A percentile compares a stretch with the other conserved stretches of the same genome.
These are phyloP conservation scores for Pipra filicauda DNA, from an alignment of 2,113 vertebrate species.

Conservation along the genomic window DNA sequence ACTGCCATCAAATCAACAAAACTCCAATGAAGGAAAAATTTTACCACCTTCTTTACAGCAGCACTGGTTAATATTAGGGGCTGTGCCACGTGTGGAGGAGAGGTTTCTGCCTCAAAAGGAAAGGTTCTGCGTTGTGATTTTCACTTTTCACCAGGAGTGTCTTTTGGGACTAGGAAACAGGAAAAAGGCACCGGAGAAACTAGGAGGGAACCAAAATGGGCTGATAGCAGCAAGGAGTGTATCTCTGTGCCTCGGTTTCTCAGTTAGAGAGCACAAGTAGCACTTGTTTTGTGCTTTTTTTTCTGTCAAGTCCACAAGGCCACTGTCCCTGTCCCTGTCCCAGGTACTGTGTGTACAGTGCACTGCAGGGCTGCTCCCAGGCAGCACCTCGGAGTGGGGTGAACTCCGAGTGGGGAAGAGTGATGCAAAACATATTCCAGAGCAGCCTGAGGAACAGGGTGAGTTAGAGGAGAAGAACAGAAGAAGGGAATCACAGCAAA, in stretches of 20 bases:
- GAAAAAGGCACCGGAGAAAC: background rate
- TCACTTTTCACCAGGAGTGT: background rate
- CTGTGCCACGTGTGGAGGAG: background rate
- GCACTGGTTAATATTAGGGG: background rate
- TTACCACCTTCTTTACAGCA: background rate
- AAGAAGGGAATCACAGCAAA: background rate
- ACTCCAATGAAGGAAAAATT: background rate
- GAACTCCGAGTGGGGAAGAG: background rate
- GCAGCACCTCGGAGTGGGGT: background rate
- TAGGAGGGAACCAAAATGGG: background rate
- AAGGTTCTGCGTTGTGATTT: background rate
- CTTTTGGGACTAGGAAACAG: background rate
- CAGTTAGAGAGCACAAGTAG: background rate
- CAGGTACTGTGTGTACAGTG: accelerated
- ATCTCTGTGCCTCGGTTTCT: background rate
- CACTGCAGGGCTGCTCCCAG: background rate
- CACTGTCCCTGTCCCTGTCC: background rate
- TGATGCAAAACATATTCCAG: background rate
- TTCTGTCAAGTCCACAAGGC: background rate
- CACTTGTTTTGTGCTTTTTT: background rate
- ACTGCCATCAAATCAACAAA: background rate
- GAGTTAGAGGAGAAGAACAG: background rate
- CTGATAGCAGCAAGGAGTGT: background rate
- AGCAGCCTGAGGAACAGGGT: background rate
- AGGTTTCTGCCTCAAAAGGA: background rate